A percentile compares a stretch with the other conserved stretches of the same genome.
Evolutionary conservation across 2,888 invertebrate genomes (phyloP).

Genomic region (Papilio protenor): DNA sequence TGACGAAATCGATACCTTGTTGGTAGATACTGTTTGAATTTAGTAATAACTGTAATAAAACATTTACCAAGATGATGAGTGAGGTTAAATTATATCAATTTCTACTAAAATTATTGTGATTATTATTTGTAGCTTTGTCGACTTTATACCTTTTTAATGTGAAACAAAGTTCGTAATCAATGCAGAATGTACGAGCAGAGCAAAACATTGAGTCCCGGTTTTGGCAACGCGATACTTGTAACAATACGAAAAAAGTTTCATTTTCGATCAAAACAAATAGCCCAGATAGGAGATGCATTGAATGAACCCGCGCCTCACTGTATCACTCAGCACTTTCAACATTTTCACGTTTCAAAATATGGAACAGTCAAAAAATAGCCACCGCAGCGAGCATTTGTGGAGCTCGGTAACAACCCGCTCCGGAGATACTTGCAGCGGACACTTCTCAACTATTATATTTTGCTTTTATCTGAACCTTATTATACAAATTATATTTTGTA

Average conservation of each 20-base stretch:
- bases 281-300: neutral
- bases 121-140: too few species aligned
- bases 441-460: conserved; percentile 4
- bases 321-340: conserved; percentile 21
- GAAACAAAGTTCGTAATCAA: conserved; percentile 21
- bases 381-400: conserved; percentile 18
- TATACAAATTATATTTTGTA: conserved; percentile 6
- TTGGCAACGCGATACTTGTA: neutral
- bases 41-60: neutral
- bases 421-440: neutral
- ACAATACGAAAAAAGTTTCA: conserved; percentile 33
- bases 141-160: too few species aligned
- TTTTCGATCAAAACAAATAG: conserved; percentile 35
- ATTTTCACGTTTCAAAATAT: conserved; percentile 27
- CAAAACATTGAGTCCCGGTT: neutral
- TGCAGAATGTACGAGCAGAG: neutral
- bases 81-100: too few species aligned
- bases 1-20: neutral
- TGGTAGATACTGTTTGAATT: neutral
- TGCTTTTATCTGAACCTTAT: neutral
- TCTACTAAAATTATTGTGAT: too few species aligned
- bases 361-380: conserved; percentile 14
- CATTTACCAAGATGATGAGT: too few species aligned
- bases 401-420: neutral
- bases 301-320: neutral